Evolutionary conservation across 2,113 vertebrate genomes (phyloP).

Genomic region (Datnioides undecimradiatus): DNA sequence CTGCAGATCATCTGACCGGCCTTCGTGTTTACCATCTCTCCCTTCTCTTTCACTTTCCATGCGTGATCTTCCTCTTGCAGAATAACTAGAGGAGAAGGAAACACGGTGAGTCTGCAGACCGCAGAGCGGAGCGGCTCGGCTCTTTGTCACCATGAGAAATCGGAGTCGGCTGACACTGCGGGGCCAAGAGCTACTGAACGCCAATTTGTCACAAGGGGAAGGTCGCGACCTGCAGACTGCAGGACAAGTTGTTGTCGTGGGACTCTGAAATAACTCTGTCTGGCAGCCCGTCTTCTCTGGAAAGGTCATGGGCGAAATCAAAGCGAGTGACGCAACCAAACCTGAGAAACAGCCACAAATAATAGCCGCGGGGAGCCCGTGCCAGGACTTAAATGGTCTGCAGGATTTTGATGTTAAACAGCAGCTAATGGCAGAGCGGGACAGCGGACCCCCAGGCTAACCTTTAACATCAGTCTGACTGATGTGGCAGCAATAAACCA

Average conservation of each 20-base stretch:
- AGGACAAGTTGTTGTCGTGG: conserved; percentile 33
- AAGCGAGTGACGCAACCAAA: conserved; percentile 2
- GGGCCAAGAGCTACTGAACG: conserved; percentile 18
- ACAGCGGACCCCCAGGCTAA: not conserved
- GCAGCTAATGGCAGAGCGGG: not conserved
- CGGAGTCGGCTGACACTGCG: not conserved
- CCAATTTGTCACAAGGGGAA: conserved; percentile 9
- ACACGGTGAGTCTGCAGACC: not conserved
- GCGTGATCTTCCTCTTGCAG: not conserved
- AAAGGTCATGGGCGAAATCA: not conserved
- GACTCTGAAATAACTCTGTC: conserved; percentile 52
- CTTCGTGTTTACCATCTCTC: not conserved
- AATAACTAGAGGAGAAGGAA: not conserved
- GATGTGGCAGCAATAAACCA: conserved; percentile 17
- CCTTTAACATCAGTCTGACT: conserved; percentile 9
- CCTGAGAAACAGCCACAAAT: not conserved
- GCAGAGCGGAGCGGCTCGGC: not conserved
- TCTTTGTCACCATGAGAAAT: conserved; percentile 11
- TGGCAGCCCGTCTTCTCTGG: conserved; percentile 20
- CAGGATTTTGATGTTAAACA: not conserved
- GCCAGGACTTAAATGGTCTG: not conserved
- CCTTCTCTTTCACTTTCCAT: conserved; percentile 1
- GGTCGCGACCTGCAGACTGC: conserved; percentile 38
- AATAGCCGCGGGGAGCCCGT: not conserved
- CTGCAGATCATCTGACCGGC: conserved; percentile 14